These are phyloP conservation scores for Mustela nigripes DNA, from an alignment of 2,113 vertebrate genomes.

Conservation along the genomic window DNA sequence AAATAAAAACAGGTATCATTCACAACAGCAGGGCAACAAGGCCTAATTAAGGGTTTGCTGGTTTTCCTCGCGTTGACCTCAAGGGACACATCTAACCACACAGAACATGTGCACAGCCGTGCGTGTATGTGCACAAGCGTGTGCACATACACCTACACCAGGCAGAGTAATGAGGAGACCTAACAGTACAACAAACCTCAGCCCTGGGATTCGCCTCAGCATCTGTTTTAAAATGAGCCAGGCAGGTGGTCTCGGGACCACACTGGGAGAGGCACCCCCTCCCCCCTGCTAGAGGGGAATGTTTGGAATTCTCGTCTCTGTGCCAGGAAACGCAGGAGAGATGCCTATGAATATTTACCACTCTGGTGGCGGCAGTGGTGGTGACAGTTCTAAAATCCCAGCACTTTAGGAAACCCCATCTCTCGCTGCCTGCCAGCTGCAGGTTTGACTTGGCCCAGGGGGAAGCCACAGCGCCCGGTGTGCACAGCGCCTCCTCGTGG, in stretches of 20 bases:
- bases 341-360: conserved; percentile 34
- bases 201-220: neutral
- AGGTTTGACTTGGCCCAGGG: neutral
- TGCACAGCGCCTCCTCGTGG: neutral
- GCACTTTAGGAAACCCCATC: conserved; percentile 48
- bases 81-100: neutral
- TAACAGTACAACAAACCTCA: neutral
- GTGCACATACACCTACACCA: neutral
- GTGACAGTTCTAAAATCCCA: neutral
- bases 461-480: neutral
- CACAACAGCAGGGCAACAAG: neutral
- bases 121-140: no score
- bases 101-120: accelerated
- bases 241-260: conserved; percentile 9
- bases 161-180: neutral
- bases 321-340: conserved; percentile 8
- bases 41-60: neutral
- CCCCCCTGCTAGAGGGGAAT: neutral
- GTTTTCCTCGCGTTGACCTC: neutral
- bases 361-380: neutral
- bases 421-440: neutral
- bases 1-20: neutral
- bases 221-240: neutral
- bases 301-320: conserved; percentile 44
- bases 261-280: neutral